Percentiles rank a stretch among this genome's conserved stretches.
Conservation (phyloP, 2,797 vertebrate species). For the Rhynchonycteris naso region DNA sequence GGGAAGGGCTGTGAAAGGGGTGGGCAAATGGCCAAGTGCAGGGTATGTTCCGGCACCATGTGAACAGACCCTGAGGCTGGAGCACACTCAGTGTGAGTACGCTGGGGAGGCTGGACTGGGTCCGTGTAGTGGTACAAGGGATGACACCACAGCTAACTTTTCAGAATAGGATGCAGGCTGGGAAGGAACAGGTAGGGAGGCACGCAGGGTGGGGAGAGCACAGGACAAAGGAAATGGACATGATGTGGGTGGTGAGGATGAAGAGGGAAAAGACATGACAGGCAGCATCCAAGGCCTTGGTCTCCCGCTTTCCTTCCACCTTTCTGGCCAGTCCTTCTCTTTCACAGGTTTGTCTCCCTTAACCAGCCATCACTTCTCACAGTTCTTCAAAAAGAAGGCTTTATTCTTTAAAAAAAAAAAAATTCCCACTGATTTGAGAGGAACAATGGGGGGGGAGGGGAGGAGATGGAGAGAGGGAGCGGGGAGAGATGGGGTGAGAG, state of each 20-base stretch:
- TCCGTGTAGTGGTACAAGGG: background rate
- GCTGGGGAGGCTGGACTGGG: background rate
- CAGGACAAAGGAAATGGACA: background rate
- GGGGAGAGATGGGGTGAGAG: too few relatives aligned
- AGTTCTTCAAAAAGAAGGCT: background rate
- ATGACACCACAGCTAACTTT: background rate
- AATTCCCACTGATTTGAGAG: too few relatives aligned
- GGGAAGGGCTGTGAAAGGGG: background rate
- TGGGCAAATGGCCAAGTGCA: background rate
- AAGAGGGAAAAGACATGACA: background rate
- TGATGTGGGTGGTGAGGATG: background rate
- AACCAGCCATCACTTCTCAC: background rate
- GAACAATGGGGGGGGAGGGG: too few relatives aligned
- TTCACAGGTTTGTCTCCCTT: background rate
- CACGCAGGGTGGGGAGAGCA: background rate
- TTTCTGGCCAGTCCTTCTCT: background rate
- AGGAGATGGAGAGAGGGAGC: too few relatives aligned
- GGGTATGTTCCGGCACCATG: accelerated
- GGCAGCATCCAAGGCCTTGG: background rate
- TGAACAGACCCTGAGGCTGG: background rate
- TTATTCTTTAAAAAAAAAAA: too few relatives aligned
- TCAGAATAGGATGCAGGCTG: background rate
- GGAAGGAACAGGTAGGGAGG: background rate
- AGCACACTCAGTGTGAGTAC: background rate
- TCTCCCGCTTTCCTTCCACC: background rate